phyloP scores from a whole-genome alignment of 2,888 invertebrate genomes.

The Phalera bucephala region DNA sequence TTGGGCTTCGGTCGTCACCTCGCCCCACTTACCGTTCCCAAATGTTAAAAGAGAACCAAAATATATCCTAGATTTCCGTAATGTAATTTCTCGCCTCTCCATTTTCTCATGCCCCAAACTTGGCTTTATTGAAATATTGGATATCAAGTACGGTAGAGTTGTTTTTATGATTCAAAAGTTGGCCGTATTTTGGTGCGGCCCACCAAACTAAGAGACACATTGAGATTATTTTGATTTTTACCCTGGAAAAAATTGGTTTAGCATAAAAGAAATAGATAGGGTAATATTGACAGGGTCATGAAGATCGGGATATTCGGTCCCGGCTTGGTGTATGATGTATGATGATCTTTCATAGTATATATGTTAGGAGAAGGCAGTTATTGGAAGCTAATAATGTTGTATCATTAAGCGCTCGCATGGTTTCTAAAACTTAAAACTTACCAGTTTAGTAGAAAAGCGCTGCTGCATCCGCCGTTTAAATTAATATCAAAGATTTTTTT shows the following conservation, averaged over 20 bases:
- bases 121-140: slow-evolving; percentile 79
- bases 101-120: slow-evolving; percentile 69
- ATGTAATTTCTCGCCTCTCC: slow-evolving; percentile 76
- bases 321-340: slow-evolving; percentile 29
- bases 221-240: slow-evolving; percentile 61
- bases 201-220: slow-evolving; percentile 48
- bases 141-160: slow-evolving; percentile 75
- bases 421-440: no score
- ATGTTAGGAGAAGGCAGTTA: no score
- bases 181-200: slow-evolving; percentile 42
- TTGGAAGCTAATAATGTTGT: no score
- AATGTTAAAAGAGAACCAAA: slow-evolving; percentile 56
- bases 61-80: slow-evolving; percentile 69
- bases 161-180: slow-evolving; percentile 75
- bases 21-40: slow-evolving; percentile 35
- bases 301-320: slow-evolving; percentile 32
- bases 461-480: no score
- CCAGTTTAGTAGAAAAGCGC: no score
- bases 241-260: slow-evolving; percentile 49
- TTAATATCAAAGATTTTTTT: no score
- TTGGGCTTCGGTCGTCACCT: slow-evolving; percentile 18
- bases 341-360: slow-evolving; percentile 29
- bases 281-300: slow-evolving; percentile 45
- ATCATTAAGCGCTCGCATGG: no score
- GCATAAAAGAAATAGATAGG: slow-evolving; percentile 45